These are phyloP conservation scores for Eupsittula cactorum DNA, from an alignment of 2,113 vertebrate species.

Conservation along the genomic window DNA sequence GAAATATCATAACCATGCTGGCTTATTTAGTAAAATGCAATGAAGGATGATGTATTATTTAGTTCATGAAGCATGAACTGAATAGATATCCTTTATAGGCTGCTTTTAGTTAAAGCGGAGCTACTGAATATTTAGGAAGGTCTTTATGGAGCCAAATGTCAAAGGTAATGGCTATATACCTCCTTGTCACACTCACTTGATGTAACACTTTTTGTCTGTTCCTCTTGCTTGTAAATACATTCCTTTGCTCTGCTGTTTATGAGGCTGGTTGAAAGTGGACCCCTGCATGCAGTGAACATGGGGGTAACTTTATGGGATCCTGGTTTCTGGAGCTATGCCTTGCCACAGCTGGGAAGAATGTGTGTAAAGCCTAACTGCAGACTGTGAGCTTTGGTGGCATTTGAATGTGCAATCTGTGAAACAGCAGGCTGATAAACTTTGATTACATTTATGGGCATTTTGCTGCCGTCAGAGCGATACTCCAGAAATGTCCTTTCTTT, in stretches of 20 bases:
- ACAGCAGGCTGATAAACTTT: not conserved
- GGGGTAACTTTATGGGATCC: not conserved
- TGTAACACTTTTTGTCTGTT: not conserved
- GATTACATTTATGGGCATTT: constrained; percentile 20
- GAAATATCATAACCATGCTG: not conserved
- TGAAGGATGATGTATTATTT: not conserved
- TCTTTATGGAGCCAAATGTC: constrained; percentile 36
- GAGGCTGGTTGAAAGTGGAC: not conserved
- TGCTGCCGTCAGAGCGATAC: not conserved
- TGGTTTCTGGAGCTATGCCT: not conserved
- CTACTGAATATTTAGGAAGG: constrained; percentile 19
- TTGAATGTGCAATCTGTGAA: not conserved
- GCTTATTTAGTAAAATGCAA: not conserved
- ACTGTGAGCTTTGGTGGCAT: not conserved
- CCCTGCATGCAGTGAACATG: not conserved
- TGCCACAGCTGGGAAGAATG: not conserved
- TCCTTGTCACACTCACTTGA: not conserved
- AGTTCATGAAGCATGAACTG: not conserved
- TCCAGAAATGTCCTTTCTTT: constrained; percentile 31
- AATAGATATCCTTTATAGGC: not conserved
- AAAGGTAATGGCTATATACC: constrained; percentile 9
- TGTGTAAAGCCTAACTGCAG: not conserved
- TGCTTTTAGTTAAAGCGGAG: not conserved
- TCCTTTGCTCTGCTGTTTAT: constrained; percentile 18
- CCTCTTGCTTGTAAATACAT: not conserved